These are phyloP conservation scores for Acleris holmiana DNA, from an alignment of 2,888 invertebrate species.

Conservation along the genomic window DNA sequence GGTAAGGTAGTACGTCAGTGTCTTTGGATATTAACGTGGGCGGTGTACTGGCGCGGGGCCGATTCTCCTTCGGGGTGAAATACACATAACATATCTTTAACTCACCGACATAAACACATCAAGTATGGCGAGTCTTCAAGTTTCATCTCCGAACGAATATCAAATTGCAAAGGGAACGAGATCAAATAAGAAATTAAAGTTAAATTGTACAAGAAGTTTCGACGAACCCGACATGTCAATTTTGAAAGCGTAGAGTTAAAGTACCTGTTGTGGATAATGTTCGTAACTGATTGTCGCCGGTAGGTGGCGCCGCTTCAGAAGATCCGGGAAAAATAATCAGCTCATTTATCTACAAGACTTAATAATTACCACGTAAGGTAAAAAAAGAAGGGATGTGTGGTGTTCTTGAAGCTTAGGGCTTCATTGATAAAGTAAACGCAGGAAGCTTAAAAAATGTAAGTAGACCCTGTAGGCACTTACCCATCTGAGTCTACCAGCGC, in stretches of 20 bases:
- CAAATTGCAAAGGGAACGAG: conserved; percentile 53
- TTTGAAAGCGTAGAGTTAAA: conserved; percentile 77
- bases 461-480: too few species aligned
- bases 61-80: conserved; percentile 46
- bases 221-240: conserved; percentile 82
- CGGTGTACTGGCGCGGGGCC: conserved; percentile 30
- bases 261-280: conserved; percentile 62
- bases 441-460: too few species aligned
- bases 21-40: conserved; percentile 45
- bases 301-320: not conserved
- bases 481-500: too few species aligned
- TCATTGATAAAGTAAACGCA: too few species aligned
- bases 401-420: too few species aligned
- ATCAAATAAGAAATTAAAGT: conserved; percentile 62
- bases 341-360: not conserved
- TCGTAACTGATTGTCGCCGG: conserved; percentile 46
- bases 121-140: conserved; percentile 1
- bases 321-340: not conserved
- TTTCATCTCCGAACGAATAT: conserved; percentile 46
- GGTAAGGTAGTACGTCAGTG: conserved; percentile 50
- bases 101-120: not conserved
- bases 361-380: too few species aligned
- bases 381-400: too few species aligned
- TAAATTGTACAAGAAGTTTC: conserved; percentile 76
- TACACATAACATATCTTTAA: not conserved